Percentiles rank a stretch among this genome's conserved stretches.
phyloP scores from a whole-genome alignment of 1,140 invertebrate genomes.

The Leptopilina boulardi region DNA sequence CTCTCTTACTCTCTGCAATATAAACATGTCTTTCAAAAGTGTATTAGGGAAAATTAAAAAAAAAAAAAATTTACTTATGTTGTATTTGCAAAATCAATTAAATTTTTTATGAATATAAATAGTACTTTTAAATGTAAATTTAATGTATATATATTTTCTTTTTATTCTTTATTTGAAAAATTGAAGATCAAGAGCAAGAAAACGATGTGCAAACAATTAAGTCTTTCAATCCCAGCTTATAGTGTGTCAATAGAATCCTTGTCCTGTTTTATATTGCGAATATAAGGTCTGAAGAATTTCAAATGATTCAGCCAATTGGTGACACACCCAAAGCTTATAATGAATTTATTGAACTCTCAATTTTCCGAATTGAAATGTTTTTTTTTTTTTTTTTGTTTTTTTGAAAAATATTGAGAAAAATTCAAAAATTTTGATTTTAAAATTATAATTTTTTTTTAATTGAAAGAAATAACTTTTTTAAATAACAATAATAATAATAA shows the following conservation, averaged over 20 bases:
- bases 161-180: background rate
- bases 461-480: too few species aligned
- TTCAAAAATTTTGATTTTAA: too few species aligned
- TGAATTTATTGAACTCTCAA: background rate
- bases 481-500: too few species aligned
- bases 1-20: background rate
- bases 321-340: background rate
- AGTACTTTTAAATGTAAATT: too few species aligned
- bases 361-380: background rate
- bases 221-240: constrained; percentile 55
- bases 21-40: background rate
- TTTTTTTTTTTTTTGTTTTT: background rate
- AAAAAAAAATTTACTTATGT: too few species aligned
- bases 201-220: constrained; percentile 48
- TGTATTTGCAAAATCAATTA: too few species aligned
- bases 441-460: too few species aligned
- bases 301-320: constrained; percentile 2
- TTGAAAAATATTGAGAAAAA: too few species aligned
- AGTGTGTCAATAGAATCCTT: constrained; percentile 12
- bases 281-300: constrained; percentile 10
- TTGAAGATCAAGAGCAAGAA: constrained; percentile 36
- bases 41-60: too few species aligned
- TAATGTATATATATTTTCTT: background rate
- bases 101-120: too few species aligned
- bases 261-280: constrained; percentile 27